Percentiles rank a stretch among this genome's conserved stretches.
Conservation (phyloP, 2,113 vertebrate species). For the Marmota flaviventris region DNA sequence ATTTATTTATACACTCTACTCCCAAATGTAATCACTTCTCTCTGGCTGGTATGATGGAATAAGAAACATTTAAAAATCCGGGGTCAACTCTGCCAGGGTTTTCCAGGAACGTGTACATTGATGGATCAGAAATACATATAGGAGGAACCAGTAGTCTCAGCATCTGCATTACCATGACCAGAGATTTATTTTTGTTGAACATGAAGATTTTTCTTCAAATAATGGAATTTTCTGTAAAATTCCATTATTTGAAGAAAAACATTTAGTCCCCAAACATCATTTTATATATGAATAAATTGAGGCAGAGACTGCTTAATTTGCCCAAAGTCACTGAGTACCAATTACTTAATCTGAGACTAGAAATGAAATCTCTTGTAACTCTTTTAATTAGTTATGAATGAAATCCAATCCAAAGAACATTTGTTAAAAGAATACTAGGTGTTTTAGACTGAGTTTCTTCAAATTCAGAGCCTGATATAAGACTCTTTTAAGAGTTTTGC, state of each 20-base stretch:
- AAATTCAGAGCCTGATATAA: not conserved
- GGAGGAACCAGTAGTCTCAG: not conserved
- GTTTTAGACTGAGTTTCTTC: not conserved
- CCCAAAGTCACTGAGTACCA: not conserved
- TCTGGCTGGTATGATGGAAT: not conserved
- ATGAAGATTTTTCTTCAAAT: not conserved
- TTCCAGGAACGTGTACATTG: not conserved
- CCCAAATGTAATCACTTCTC: not conserved
- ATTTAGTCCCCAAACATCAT: not conserved
- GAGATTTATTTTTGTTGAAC: not conserved
- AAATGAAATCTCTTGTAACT: not conserved
- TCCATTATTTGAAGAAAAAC: no score
- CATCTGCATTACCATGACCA: not conserved
- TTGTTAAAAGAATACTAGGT: not conserved
- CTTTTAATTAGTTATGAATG: not conserved
- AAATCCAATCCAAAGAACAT: conserved; percentile 11
- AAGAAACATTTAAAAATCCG: not conserved
- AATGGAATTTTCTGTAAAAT: not conserved
- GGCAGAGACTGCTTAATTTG: not conserved
- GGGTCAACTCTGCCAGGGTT: not conserved
- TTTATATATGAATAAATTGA: conserved; percentile 19
- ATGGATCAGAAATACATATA: not conserved
- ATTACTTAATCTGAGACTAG: not conserved
- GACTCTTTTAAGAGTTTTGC: not conserved
- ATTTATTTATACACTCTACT: not conserved